Evolutionary conservation across 2,113 vertebrate species (phyloP), one percentile per base, ranked within the genome.

Genomic region (Rhegmatorhina hoffmannsi): DNA sequence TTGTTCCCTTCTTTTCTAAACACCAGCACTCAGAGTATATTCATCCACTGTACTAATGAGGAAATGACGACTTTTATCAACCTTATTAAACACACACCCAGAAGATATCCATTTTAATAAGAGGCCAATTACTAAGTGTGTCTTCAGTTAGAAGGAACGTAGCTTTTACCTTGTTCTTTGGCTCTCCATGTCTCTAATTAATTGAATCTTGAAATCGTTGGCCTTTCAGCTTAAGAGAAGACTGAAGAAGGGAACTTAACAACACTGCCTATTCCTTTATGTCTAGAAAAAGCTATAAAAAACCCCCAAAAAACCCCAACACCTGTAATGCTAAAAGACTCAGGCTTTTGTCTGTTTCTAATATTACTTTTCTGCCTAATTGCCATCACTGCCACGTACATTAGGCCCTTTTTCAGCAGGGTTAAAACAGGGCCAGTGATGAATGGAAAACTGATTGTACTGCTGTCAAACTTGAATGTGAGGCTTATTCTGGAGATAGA

Each of bases 371-470:
- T 98, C 98, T 97, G 98, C 98, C 98, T 99, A 99, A 99, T 99
- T 99, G 99, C 98, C 98, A 98, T 98, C 98, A 98, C 98, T 98
- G 98, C 98, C 98, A 98, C 98, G 98, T 98, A 98, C 98, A 98
- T 98, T 99, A 99, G 98, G 98, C 98, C 98, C 98, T 98, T 98
- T 99, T 98, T 99, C 98, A 98, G 98, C 98, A 98, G 98, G 99
- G 99, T 99, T 99, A 99, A 99, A 99, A 99, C 98, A 99, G 99
- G 99, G 98, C 98, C 98, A 98, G 98, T 98, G 98, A 98, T 99
- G 99, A 99, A 99, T 99, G 98, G 99, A 98, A 99, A 99, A 99
- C 98, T 99, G 99, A 99, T 99, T 99, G 99, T 99, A 99, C 98
- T 99, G 98, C 99, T 99, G 99, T 99, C 99, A 99, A 99, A 98